Evolutionary conservation across 2,888 invertebrate species (phyloP), one percentile per base, ranked within the genome.

Genomic region (Sinodicranocentrus sp.): DNA sequence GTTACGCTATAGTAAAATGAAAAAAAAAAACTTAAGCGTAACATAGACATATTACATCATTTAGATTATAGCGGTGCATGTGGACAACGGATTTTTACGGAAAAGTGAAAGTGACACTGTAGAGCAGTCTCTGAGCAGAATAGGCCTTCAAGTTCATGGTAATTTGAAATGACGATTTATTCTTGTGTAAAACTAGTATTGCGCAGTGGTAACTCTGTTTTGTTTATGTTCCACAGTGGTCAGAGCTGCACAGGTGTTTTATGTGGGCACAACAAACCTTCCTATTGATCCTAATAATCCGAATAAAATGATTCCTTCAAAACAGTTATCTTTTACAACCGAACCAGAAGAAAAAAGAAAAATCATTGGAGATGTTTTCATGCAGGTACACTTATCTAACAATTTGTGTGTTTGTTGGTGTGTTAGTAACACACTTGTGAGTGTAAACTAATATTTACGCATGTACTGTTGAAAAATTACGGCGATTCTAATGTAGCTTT

Each of bases 61-160:
- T 3, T 28, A 92, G 89, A 92, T 99, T 82, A 96, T 98, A 89
- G 98, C 98, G 28, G 93, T 99, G 87, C 99, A 99, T 92, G 97
- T 99, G 89, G 98, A 99, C 91, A 99, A 99, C 91, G 99, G 99
- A 73, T 99, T 99, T 91, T 98, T 99, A 98, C 93, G 99, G 87
- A 97, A 97, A 91, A 94, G 96, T 89, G 99, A 99, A 91, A 97
- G 97, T 89, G 93, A 94, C 70, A 94, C 95, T 89, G 98, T 99
- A 70, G 95, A 95, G 90, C 93, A 95, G 89, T 95, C 95, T 83
- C 92, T 98, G 65, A 93, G 94, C 68, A 94, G 95, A 86, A 92
- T 97, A 82, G 97, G 97, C 33, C 93, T 97, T 28, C 94, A 95
- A 90, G 92, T 97, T 84, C 94, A 94, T 91, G 91, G 92, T 92